phyloP scores from a whole-genome alignment of 1,140 invertebrate genomes.

The Heterodera carotae region DNA sequence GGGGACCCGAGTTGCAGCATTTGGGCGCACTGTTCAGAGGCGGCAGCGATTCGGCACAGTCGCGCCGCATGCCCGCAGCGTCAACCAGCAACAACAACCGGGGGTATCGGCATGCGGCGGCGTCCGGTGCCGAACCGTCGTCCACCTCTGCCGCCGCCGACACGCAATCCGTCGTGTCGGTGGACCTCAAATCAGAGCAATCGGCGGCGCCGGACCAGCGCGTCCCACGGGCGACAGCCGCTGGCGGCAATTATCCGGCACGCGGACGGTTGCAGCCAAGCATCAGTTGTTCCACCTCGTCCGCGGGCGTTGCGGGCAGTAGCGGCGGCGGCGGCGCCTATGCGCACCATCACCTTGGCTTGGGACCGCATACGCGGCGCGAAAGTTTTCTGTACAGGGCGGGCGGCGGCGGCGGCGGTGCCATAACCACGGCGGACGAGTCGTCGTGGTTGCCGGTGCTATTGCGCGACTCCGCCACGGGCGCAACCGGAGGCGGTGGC shows the following conservation, averaged over 20 bases:
- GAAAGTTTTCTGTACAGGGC: constrained; percentile 60
- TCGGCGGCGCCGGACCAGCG: background rate
- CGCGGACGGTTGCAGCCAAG: constrained; percentile 22
- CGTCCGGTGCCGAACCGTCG: too few relatives aligned
- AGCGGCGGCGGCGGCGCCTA: too few relatives aligned
- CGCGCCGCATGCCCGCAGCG: background rate
- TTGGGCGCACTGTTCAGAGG: background rate
- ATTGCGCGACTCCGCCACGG: constrained; percentile 25
- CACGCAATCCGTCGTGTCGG: background rate
- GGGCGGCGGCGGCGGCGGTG: constrained; percentile 24
- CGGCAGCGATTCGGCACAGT: background rate
- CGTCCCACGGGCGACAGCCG: background rate
- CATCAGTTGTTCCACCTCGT: constrained; percentile 10
- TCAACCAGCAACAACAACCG: background rate
- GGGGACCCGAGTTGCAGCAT: background rate
- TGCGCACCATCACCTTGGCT: constrained; percentile 25
- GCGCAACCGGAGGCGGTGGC: constrained; percentile 5
- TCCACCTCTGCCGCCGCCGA: background rate
- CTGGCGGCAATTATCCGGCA: background rate
- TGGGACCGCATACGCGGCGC: constrained; percentile 46
- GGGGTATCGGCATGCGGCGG: background rate
- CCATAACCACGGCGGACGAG: constrained; percentile 1
- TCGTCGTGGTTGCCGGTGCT: background rate
- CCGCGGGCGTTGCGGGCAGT: background rate
- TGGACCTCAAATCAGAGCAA: background rate